A percentile compares a stretch with the other conserved stretches of the same genome.
These are phyloP conservation scores for Myodes glareolus DNA, from an alignment of 2,113 vertebrate species.

Conservation along the genomic window DNA sequence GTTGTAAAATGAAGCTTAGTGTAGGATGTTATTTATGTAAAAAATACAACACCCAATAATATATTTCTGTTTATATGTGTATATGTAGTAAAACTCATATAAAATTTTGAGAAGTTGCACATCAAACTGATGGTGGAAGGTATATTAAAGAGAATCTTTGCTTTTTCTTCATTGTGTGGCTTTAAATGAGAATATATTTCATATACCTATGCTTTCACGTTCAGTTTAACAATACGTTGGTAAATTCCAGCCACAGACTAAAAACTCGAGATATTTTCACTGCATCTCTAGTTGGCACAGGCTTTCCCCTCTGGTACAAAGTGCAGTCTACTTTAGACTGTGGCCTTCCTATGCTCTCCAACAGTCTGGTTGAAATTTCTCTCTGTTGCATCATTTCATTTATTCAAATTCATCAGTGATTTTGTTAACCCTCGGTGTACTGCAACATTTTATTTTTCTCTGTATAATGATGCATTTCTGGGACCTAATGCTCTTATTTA, in stretches of 20 bases:
- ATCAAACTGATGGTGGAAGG: slow-evolving; percentile 5
- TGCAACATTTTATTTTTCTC: slow-evolving; percentile 81
- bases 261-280: neutral
- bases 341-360: neutral
- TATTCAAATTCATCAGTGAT: neutral
- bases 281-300: neutral
- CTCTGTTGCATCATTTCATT: slow-evolving; percentile 15
- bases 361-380: slow-evolving; percentile 34
- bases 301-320: neutral
- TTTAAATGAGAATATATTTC: slow-evolving; percentile 50
- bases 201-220: slow-evolving; percentile 15
- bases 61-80: neutral
- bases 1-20: neutral
- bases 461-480: slow-evolving; percentile 71
- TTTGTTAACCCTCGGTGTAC: neutral
- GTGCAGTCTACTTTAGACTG: neutral
- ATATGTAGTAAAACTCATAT: neutral
- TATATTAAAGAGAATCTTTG: slow-evolving; percentile 14
- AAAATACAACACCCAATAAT: neutral
- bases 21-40: neutral
- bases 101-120: neutral
- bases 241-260: slow-evolving; percentile 8
- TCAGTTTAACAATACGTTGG: slow-evolving; percentile 21
- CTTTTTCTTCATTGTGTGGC: neutral
- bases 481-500: slow-evolving; percentile 83